phyloP scores from a whole-genome alignment of 2,888 invertebrate genomes.

The Bunonema sp. region DNA sequence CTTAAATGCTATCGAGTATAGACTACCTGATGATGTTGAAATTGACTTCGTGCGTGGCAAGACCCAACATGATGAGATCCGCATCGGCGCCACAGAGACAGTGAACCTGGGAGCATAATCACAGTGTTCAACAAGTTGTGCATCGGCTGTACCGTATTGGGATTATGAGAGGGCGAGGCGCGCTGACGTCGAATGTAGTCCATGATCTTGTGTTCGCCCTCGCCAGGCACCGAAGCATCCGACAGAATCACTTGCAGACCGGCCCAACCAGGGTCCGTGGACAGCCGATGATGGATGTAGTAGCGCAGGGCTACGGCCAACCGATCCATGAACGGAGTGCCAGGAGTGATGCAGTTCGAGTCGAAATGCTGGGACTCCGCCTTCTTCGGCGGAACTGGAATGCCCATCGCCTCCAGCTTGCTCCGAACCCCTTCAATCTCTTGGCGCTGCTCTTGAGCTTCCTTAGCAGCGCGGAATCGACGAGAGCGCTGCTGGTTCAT shows the following conservation, averaged over 20 bases:
- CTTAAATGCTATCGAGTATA: neutral
- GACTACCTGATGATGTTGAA: constrained; percentile 70
- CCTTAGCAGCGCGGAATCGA: constrained; percentile 87
- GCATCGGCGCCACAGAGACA: constrained; percentile 88
- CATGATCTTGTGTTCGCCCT: constrained; percentile 99
- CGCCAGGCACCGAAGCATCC: constrained; percentile 92
- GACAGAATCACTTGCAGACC: constrained; percentile 63
- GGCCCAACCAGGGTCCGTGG: constrained; percentile 85
- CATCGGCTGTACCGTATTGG: constrained; percentile 62
- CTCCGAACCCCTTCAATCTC: constrained; percentile 58
- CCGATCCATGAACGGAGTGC: constrained; percentile 52
- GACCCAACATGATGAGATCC: constrained; percentile 83
- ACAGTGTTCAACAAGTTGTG: neutral
- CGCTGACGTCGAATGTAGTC: constrained; percentile 81
- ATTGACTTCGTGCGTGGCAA: constrained; percentile 95
- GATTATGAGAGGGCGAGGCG: constrained; percentile 69
- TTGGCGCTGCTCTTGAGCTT: constrained; percentile 69
- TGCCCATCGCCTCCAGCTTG: constrained; percentile 36
- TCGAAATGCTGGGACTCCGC: constrained; percentile 84
- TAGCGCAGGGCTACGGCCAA: constrained; percentile 57
- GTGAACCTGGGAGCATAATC: constrained; percentile 52
- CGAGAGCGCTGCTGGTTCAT: constrained; percentile 98
- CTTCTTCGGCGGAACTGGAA: constrained; percentile 55
- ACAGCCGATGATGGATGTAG: constrained; percentile 61
- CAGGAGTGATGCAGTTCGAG: constrained; percentile 96